phyloP scores from a whole-genome alignment of 2,797 vertebrate genomes.

The Xyrichtys novacula region DNA sequence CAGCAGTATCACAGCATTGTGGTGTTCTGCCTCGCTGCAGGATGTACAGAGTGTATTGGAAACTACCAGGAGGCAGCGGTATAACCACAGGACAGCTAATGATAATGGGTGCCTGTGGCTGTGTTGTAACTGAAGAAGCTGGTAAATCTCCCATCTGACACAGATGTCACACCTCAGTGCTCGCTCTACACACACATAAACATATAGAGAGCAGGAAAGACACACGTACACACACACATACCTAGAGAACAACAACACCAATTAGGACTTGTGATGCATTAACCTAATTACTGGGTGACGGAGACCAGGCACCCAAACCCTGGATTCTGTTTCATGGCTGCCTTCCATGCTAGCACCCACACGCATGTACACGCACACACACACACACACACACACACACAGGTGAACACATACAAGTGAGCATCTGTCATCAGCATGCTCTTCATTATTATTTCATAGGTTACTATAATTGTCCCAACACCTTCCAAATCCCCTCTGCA shows the following conservation, averaged over 20 bases:
- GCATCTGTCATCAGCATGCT: conserved; percentile 68
- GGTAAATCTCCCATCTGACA: conserved; percentile 78
- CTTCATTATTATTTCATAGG: conserved; percentile 73
- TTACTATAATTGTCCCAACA: conserved; percentile 68
- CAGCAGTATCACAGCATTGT: conserved; percentile 39
- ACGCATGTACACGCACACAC: conserved; percentile 18
- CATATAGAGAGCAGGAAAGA: conserved; percentile 5
- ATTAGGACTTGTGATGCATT: conserved; percentile 82
- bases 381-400: conserved; percentile 18
- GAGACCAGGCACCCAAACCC: conserved; percentile 61
- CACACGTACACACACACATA: conserved; percentile 27
- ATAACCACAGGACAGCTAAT: conserved; percentile 16
- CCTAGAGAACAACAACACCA: conserved; percentile 46
- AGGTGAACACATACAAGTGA: conserved; percentile 38
- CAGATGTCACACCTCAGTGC: conserved; percentile 68
- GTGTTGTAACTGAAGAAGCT: conserved; percentile 69
- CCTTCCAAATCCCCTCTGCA: conserved; percentile 50
- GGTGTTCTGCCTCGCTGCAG: conserved; percentile 23
- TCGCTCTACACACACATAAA: conserved; percentile 27
- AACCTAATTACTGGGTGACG: conserved; percentile 84
- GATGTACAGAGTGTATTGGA: conserved; percentile 51
- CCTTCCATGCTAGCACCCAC: conserved; percentile 28
- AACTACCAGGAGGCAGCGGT: conserved; percentile 40
- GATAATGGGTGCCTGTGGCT: conserved; percentile 20
- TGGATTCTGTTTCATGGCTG: conserved; percentile 73